phyloP scores from a whole-genome alignment of 2,113 vertebrate species.

The Stictonetta naevosa region DNA sequence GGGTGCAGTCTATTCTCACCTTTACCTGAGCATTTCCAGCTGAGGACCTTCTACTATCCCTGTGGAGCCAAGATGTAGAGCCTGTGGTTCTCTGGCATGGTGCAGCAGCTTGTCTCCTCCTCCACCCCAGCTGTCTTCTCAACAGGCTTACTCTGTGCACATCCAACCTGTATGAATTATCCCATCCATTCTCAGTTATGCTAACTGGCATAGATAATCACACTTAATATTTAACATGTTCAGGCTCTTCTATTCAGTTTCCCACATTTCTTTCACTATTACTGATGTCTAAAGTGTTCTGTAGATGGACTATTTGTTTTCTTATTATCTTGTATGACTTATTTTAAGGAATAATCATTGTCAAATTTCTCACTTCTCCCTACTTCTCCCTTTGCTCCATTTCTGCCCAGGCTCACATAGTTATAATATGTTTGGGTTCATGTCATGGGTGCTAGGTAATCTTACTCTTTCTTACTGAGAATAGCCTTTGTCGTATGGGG shows the following conservation, averaged over 20 bases:
- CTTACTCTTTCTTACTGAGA: not conserved
- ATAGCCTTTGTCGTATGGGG: not conserved
- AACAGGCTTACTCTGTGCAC: not conserved
- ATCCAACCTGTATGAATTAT: not conserved
- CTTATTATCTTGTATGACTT: not conserved
- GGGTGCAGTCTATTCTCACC: not conserved
- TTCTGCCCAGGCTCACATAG: not conserved
- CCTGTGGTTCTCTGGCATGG: not conserved
- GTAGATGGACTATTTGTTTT: not conserved
- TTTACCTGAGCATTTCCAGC: not conserved
- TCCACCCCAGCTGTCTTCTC: not conserved
- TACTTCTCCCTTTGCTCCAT: not conserved
- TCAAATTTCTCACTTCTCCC: not conserved
- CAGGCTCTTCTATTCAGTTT: not conserved
- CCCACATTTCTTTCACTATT: not conserved
- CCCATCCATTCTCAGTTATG: not conserved
- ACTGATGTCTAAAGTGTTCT: not conserved
- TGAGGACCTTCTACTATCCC: too few relatives aligned
- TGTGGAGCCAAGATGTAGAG: not conserved
- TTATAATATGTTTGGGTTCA: not conserved
- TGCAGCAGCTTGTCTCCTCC: not conserved
- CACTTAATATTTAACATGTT: not conserved
- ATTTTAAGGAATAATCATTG: not conserved
- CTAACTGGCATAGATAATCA: not conserved
- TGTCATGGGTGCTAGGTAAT: not conserved